A percentile compares a stretch with the other conserved stretches of the same genome.
Conservation (phyloP, 2,113 vertebrate genomes). For the Phasianus colchicus region DNA sequence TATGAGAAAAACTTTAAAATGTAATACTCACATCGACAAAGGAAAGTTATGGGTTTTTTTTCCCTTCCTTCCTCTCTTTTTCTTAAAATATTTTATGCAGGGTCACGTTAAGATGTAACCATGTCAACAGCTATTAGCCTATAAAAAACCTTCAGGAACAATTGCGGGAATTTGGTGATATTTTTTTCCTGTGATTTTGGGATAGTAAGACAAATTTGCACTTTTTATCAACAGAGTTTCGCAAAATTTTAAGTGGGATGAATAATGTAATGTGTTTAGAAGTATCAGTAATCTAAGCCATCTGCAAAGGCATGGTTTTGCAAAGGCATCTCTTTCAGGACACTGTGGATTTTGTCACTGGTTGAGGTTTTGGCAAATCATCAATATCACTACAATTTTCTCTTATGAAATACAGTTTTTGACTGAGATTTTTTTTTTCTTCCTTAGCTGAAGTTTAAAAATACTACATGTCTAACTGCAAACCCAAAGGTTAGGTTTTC, state of each 20-base stretch:
- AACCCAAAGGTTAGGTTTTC: constrained; percentile 37
- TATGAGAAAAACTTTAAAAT: background rate
- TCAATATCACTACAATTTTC: constrained; percentile 86
- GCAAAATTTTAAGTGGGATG: constrained; percentile 68
- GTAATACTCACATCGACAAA: background rate
- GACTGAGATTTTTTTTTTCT: constrained; percentile 44
- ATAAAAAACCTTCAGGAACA: constrained; percentile 58
- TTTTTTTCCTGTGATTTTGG: constrained; percentile 54
- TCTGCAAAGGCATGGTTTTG: constrained; percentile 85
- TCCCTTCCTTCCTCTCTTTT: constrained; percentile 17
- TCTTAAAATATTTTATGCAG: constrained; percentile 64
- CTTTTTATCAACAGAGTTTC: constrained; percentile 76
- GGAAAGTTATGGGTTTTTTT: background rate
- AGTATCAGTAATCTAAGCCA: constrained; percentile 91
- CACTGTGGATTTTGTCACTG: constrained; percentile 93
- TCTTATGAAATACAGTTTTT: constrained; percentile 84
- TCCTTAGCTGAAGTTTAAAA: constrained; percentile 49
- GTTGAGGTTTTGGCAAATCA: constrained; percentile 89
- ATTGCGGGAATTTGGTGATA: constrained; percentile 55
- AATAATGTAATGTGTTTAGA: constrained; percentile 89
- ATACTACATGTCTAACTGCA: background rate
- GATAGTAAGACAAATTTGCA: constrained; percentile 68
- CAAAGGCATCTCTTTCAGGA: constrained; percentile 89
- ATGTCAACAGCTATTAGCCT: constrained; percentile 50
- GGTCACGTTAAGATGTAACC: constrained; percentile 53